Base-by-base conservation (phyloP, 2,888 invertebrate genomes). In the Meta bourneti region DNA sequence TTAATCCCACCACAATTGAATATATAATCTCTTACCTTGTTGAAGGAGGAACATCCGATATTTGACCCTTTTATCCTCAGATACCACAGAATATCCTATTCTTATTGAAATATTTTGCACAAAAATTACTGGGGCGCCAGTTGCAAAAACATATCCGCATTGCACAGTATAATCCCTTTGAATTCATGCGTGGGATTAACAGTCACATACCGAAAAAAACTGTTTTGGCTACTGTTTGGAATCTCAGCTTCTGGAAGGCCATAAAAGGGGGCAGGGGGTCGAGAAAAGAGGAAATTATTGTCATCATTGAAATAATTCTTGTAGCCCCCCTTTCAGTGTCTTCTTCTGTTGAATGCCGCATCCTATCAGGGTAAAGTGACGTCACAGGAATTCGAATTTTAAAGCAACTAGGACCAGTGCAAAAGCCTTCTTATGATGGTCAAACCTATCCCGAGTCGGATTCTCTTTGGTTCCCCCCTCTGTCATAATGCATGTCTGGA, bases 301-400 rank as follows among this genome's bases (percentile, higher is more conserved):
- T 88, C 83, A 61, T 71, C 83, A 91, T 87, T 74, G 81, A 88
- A 78, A 91, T 86, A 51, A 69, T 77, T 71, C 79, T 75, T 20
- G 48, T 54, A 71, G 16, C 19, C 78, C 70, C n/a, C 87, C 34
- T 34, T 48, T 51, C n/a, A 70, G 20, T 51, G 54, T 54, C 48
- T 20, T 54, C 72, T 72, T 75, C 61, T 79, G 49, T 88, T 49
- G 77, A n/a, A 20, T 71, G 49, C 7, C 51, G 54, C 91, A 83
- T 82, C 87, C 91, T 91, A 91, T 91, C 91, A 91, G 87, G 82
- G 69, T 19, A 11, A 19, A 19, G 51, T 79, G 83, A 87, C 87
- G 87, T 87, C 87, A 87, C 69, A 13, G 61, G 87, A 54, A 77
- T 52, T 49, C 48, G 72, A 52, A 34, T 52, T 70, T 72, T 75